phyloP scores from a whole-genome alignment of 2,113 vertebrate genomes.

The Vulpes vulpes region DNA sequence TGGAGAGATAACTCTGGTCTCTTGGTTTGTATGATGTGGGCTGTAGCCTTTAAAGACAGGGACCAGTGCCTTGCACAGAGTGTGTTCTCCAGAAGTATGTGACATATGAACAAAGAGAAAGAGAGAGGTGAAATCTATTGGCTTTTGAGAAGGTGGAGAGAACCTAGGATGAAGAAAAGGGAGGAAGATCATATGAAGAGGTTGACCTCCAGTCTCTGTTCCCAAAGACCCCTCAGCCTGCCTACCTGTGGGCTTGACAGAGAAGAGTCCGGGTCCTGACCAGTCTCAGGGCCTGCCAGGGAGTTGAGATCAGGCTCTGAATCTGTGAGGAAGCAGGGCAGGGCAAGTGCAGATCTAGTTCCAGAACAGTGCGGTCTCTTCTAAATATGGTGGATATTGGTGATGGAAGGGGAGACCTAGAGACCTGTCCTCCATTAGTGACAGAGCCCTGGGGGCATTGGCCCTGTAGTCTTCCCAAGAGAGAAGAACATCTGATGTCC shows the following conservation, averaged over 20 bases:
- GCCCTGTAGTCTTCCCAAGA: conserved; percentile 5
- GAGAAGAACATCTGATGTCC: background rate
- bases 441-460: background rate
- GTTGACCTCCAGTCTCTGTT: background rate
- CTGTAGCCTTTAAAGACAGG: background rate
- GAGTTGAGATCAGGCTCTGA: background rate
- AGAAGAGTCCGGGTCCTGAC: background rate
- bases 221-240: background rate
- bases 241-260: conserved; percentile 5
- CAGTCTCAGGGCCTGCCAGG: background rate
- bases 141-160: background rate
- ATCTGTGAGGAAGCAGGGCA: background rate
- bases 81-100: background rate
- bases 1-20: background rate
- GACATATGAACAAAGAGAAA: background rate
- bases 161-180: background rate
- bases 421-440: background rate
- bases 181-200: background rate
- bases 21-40: background rate
- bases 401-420: background rate
- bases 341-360: background rate
- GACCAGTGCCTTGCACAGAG: background rate
- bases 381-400: background rate
- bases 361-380: background rate
- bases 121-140: background rate